Evolutionary conservation across 1,140 invertebrate genomes (phyloP), one percentile per base, ranked within the genome.

Genomic region (Idris sp.): DNA sequence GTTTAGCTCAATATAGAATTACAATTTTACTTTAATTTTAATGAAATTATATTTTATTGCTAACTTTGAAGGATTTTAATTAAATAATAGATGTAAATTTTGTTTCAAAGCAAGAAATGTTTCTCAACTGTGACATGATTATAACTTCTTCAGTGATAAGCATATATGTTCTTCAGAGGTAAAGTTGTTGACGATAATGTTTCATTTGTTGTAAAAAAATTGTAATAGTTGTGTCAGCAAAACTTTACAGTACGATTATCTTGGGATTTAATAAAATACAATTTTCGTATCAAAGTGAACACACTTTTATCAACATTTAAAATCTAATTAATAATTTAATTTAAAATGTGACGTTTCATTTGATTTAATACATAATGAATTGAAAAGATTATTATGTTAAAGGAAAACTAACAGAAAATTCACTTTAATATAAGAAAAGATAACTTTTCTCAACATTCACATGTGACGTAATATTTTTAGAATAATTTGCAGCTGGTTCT

Each of bases 181-280:
- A 38, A 61, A 71, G 40, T 61, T 61, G 46, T 53, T 54, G 49
- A 67, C 41, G 40, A 25, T 48, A 54, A 53, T 64, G 61, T 44
- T 64, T 53, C 31, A 53, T n/a, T 53, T 44, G 19, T 44, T 44
- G n/a, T 53, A 64, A 64, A 64, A n/a, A 64, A 64, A 53, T 64
- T 64, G 19, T 38, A 28, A 38, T 54, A 65, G 44, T 53, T 54
- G 54, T 65, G 48, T 65, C 61, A 36, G 22, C 40, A 48, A 67
- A 67, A 65, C 54, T 46, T 67, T 40, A 48, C 54, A 22, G 25
- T 33, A 22, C 48, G 51, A 56, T 56, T 54, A 65, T 51, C 28
- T 65, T 22, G n/a, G n/a, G n/a, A n/a, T n/a, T n/a, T n/a, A n/a
- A 30, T 1, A 33, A 22, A 26, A 16, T 11, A 16, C 22, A 41